Evolutionary conservation across 2,113 vertebrate genomes (phyloP).

Genomic region (Alexandromys fortis): DNA sequence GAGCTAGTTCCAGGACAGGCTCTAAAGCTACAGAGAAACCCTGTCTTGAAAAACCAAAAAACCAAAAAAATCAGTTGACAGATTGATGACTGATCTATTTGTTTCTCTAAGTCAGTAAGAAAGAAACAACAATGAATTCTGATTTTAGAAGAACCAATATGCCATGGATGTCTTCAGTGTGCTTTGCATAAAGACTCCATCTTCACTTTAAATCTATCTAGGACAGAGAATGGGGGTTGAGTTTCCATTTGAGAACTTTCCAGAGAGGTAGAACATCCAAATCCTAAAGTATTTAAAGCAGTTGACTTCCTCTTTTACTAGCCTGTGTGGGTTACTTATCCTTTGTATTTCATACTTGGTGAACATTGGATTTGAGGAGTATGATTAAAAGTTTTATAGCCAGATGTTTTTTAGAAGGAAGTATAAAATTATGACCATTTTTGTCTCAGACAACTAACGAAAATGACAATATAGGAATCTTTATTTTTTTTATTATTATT

Average conservation of each 20-base stretch:
- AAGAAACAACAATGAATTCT: constrained; percentile 30
- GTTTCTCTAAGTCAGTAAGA: constrained; percentile 33
- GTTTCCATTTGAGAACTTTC: constrained; percentile 42
- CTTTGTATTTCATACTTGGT: neutral
- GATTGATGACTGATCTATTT: neutral
- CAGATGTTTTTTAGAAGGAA: neutral
- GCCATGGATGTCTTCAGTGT: neutral
- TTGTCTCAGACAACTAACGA: constrained; percentile 15
- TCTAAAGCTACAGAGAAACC: too few relatives aligned
- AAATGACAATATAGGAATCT: neutral
- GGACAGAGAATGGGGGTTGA: neutral
- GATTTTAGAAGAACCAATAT: constrained; percentile 12
- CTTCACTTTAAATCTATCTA: constrained; percentile 32
- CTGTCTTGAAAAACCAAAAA: too few relatives aligned
- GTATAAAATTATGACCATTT: constrained; percentile 29
- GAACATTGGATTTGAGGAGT: neutral
- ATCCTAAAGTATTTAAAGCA: constrained; percentile 35
- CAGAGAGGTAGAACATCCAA: neutral
- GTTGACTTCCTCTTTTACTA: constrained; percentile 31
- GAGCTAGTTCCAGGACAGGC: too few relatives aligned
- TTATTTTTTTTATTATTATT: neutral
- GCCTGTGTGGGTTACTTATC: neutral
- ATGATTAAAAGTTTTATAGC: neutral
- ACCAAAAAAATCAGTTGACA: neutral
- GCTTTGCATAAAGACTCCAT: neutral